These are phyloP conservation scores for Corythornis vintsioides DNA, from an alignment of 2,113 vertebrate genomes.

Conservation along the genomic window DNA sequence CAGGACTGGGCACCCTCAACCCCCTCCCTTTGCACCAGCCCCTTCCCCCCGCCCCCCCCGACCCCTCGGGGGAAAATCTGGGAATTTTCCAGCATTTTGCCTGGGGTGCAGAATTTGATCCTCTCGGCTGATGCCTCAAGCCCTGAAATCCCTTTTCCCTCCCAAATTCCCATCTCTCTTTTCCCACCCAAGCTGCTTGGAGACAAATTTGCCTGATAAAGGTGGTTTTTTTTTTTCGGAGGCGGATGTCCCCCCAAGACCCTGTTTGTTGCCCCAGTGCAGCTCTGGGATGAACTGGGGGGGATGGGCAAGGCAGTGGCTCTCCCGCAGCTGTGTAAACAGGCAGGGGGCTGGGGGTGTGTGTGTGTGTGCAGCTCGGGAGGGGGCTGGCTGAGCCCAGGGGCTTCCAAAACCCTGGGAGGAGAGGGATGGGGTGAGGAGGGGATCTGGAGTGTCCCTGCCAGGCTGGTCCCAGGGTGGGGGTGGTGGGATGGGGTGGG, in stretches of 20 bases:
- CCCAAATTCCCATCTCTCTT: neutral
- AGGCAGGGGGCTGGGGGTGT: no score
- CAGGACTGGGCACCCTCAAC: no score
- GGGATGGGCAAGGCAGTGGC: neutral
- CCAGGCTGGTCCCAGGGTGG: neutral
- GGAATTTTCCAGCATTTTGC: neutral
- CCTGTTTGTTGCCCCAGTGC: neutral
- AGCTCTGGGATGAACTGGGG: neutral
- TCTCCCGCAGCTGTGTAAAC: constrained; percentile 5
- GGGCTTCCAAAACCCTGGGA: neutral
- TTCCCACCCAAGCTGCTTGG: neutral
- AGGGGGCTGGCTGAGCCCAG: neutral
- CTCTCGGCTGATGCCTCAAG: fast-evolving
- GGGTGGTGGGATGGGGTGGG: neutral
- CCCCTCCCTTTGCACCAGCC: neutral
- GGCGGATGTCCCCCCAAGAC: neutral
- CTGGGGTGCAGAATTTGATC: neutral
- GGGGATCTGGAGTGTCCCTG: neutral
- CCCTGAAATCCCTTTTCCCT: neutral
- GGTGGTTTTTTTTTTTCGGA: no score
- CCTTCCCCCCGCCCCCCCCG: no score
- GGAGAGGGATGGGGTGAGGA: neutral
- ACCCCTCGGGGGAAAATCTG: neutral
- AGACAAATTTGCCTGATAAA: neutral
- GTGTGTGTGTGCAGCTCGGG: no score